Percentiles rank a stretch among this genome's conserved stretches.
These are phyloP conservation scores for Ptilorrhoa leucosticta DNA, from an alignment of 2,113 vertebrate genomes.

Conservation along the genomic window DNA sequence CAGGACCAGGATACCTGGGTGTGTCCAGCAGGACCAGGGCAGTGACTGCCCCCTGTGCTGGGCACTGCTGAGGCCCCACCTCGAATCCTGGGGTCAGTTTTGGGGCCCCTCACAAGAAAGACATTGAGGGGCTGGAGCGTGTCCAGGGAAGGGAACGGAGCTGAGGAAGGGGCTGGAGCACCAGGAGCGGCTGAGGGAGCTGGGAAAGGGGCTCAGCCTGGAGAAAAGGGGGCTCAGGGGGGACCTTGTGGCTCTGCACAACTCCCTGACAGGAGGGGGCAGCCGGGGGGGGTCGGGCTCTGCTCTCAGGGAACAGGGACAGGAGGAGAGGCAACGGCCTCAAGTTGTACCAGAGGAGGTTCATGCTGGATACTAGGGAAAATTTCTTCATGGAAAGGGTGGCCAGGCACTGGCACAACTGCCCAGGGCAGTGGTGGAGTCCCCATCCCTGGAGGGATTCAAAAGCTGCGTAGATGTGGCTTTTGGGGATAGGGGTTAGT, in stretches of 20 bases:
- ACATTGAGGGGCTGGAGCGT: fast-evolving
- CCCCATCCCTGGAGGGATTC: not conserved
- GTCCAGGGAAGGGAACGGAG: not conserved
- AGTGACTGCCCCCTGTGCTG: not conserved
- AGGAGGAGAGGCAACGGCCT: not conserved
- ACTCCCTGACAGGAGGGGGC: not conserved
- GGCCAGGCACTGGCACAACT: not conserved
- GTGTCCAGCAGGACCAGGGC: not conserved
- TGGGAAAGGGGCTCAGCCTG: not conserved
- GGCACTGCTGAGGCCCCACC: not conserved
- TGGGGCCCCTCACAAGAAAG: not conserved
- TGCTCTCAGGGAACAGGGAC: not conserved
- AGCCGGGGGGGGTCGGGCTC: fast-evolving
- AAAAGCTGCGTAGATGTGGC: fast-evolving
- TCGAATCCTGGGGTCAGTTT: fast-evolving
- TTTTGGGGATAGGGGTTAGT: fast-evolving
- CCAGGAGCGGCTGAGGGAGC: not conserved
- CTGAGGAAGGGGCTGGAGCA: not conserved
- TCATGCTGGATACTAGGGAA: not conserved
- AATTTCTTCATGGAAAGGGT: not conserved
- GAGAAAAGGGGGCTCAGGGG: not conserved
- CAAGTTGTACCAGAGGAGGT: fast-evolving
- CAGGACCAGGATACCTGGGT: too few relatives aligned
- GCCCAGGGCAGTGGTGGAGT: not conserved
- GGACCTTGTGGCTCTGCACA: not conserved